Evolutionary conservation across 1,140 invertebrate species (phyloP), one percentile per base, ranked within the genome.

Genomic region (Drosophila lacertosa): DNA sequence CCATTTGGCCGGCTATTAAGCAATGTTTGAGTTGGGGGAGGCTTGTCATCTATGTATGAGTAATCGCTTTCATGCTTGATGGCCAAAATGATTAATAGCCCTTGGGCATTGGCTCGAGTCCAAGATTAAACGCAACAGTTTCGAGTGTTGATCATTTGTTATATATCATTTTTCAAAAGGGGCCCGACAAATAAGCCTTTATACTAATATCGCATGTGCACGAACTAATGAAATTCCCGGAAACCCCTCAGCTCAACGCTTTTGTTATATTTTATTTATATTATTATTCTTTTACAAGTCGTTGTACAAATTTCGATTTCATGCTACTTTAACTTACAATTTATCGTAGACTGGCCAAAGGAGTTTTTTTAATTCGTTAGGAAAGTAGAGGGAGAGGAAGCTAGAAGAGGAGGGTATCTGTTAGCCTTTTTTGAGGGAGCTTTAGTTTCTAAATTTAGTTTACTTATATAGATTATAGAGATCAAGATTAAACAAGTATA

Each of bases 81-180:
- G 81, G 80, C 81, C 77, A 63, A 86, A 81, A 84, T 84, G 82
- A 84, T 84, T 84, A 84, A 84, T 84, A 70, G 81, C 65, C 66
- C 63, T 54, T 64, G 69, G 69, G 73, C 68, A 88, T 88, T 84
- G 81, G 84, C 82, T 54, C 65, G 64, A 81, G 77, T 86, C 80
- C 77, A 86, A 86, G 81, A 86, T 86, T 86, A 86, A 86, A 86
- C 69, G 81, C 81, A 86, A 86, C 81, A 86, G 81, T 81, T 88
- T 86, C 74, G 40, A 86, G 77, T 75, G 80, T 73, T 86, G 77
- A 86, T 86, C 81, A 86, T 86, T 86, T 86, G 82, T 86, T 88
- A 86, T 55, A 62, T 26, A 48, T 48, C 45, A 48, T 48, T 48
- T 48, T 40, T 13, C 33, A 42, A 59, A 59, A 63, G 57, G 29